Evolutionary conservation across 2,797 vertebrate species (phyloP).

Genomic region (Hemibagrus guttatus): DNA sequence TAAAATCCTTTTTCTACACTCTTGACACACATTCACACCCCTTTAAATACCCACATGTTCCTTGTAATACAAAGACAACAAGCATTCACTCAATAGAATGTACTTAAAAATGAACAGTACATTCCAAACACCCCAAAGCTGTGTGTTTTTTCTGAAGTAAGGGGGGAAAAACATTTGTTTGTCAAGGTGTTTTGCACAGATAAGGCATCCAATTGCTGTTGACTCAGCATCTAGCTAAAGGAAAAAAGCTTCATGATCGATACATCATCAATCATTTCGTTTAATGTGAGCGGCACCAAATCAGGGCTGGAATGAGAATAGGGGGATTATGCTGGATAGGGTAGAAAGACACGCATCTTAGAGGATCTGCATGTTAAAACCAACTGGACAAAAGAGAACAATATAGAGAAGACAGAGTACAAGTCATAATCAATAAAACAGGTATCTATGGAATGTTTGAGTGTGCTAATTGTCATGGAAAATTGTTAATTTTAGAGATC

Average conservation of each 20-base stretch:
- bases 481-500: neutral
- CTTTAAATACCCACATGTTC: neutral
- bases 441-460: neutral
- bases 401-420: slow-evolving; percentile 12
- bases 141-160: slow-evolving; percentile 1
- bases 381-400: slow-evolving; percentile 31
- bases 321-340: slow-evolving; percentile 65
- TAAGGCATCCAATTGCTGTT: slow-evolving; percentile 68
- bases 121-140: slow-evolving; percentile 16
- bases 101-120: slow-evolving; percentile 21
- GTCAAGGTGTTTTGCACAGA: slow-evolving; percentile 72
- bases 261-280: slow-evolving; percentile 76
- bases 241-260: slow-evolving; percentile 72
- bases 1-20: too few species aligned
- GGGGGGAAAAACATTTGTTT: slow-evolving; percentile 38
- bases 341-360: slow-evolving; percentile 43
- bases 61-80: neutral
- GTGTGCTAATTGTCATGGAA: neutral
- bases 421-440: slow-evolving; percentile 24
- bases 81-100: neutral
- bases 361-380: slow-evolving; percentile 51
- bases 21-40: neutral
- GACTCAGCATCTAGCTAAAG: slow-evolving; percentile 72
- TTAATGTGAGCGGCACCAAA: slow-evolving; percentile 68
- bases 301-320: slow-evolving; percentile 74